Conservation (phyloP, 2,888 invertebrate species). For the Iphiclides podalirius region DNA sequence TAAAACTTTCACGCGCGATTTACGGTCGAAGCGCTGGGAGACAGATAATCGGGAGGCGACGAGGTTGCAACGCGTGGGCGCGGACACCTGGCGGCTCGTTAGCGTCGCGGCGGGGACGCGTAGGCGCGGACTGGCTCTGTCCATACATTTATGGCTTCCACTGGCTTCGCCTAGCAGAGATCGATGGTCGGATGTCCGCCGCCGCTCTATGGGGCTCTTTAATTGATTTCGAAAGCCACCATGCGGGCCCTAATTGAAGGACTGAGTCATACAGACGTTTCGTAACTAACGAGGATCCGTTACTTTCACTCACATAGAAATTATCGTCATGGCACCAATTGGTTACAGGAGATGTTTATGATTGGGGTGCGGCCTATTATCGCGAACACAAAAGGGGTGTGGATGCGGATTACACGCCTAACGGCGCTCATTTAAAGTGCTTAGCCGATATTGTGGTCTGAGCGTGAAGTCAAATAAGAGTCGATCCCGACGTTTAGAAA, state of each 20-base stretch:
- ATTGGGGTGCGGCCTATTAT: constrained; percentile 50
- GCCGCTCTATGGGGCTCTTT: constrained; percentile 39
- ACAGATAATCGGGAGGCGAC: constrained; percentile 67
- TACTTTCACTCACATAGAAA: constrained; percentile 39
- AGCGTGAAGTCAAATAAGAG: constrained; percentile 59
- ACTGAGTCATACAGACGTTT: constrained; percentile 57
- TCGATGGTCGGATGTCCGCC: constrained; percentile 5
- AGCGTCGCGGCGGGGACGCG: constrained; percentile 46
- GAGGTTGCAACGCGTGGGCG: constrained; percentile 62
- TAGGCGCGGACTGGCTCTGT: constrained; percentile 25
- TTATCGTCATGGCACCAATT: constrained; percentile 15
- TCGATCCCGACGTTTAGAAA: constrained; percentile 38
- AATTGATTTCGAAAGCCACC: constrained; percentile 55
- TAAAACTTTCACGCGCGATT: constrained; percentile 79
- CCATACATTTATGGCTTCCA: constrained; percentile 23
- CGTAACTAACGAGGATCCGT: constrained; percentile 32
- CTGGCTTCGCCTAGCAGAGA: constrained; percentile 17
- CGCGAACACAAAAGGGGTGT: constrained; percentile 46
- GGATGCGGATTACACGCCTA: constrained; percentile 62
- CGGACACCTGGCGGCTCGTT: constrained; percentile 76
- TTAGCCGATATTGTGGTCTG: constrained; percentile 60
- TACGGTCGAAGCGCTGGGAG: constrained; percentile 61
- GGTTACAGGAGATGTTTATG: constrained; percentile 33
- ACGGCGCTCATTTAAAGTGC: constrained; percentile 55
- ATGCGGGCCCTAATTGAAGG: constrained; percentile 69